Base-by-base conservation (phyloP, 2,888 invertebrate genomes). In the Cephus sareptanus region DNA sequence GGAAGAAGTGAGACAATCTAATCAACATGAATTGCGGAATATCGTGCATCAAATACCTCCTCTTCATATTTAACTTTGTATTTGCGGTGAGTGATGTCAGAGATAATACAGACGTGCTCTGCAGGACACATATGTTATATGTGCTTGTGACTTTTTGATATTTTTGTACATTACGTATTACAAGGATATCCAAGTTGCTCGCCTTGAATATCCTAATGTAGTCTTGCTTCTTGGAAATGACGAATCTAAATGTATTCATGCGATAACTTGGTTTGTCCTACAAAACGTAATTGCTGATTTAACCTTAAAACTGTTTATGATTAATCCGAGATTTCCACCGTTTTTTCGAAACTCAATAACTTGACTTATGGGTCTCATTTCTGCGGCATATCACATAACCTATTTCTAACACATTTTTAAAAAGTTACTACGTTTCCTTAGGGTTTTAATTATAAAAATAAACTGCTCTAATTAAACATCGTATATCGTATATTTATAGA, bases 41-140 rank as follows among this genome's bases (percentile, higher is more conserved):
- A 92, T 94, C 95, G 92, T 94, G 95, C 92, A 94, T 96, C 91
- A 97, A 97, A 93, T 96, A 96, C 92, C 93, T 96, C 87, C 94
- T 97, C 88, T 97, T 96, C 92, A 93, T 96, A 92, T 96, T 96
- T 93, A 96, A 96, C 91, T 90, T 96, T 85, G 86, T 96, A 81
- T 95, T 96, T 89, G 95, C 95, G 93, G 96, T 96, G 92, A 95
- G 96, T 95, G 77, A 68, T 15, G 33, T 79, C 69, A 77, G 68
- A 30, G 23, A 75, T 23, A 75, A 35, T 30, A 35, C 23, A 13
- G 33, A 23, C 33, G 35, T 33, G 68, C 15, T 30, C 4, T 23
- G 9, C 23, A 23, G 9, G 6, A 56, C 23, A 23, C 23, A 23
- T 56, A 56, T 23, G 56, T 15, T 56, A 56, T 56, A 23, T 23